phyloP scores from a whole-genome alignment of 2,888 invertebrate species.

The Frankliniella fusca region DNA sequence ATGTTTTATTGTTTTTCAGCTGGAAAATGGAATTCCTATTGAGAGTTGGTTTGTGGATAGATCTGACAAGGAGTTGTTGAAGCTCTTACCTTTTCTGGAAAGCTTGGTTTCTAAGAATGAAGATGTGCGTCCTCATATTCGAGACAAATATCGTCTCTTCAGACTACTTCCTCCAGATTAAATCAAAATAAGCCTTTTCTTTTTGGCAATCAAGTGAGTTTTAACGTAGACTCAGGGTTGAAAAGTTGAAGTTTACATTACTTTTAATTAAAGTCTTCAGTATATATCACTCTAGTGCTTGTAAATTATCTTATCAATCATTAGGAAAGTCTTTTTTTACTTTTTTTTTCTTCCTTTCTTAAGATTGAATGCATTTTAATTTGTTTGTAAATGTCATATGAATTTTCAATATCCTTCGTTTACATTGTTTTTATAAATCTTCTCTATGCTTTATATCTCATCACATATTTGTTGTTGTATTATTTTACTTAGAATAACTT shows the following conservation, averaged over 20 bases:
- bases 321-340: background rate
- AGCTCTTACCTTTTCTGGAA: constrained; percentile 87
- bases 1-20: constrained; percentile 51
- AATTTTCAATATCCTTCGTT: background rate
- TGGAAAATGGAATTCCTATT: constrained; percentile 95
- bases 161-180: constrained; percentile 78
- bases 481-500: background rate
- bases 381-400: background rate
- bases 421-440: background rate
- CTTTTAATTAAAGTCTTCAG: too few species aligned
- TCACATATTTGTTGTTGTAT: background rate
- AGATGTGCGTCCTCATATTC: constrained; percentile 87
- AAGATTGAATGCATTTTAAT: background rate
- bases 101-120: constrained; percentile 78
- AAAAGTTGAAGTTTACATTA: too few species aligned
- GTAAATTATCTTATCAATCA: background rate
- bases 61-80: constrained; percentile 82
- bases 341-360: background rate
- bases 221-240: too few species aligned
- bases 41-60: constrained; percentile 95
- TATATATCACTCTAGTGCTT: background rate
- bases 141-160: constrained; percentile 84
- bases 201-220: too few species aligned
- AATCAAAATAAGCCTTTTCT: too few species aligned
- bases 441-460: background rate